Conservation (phyloP, 2,797 vertebrate genomes). For the Lates japonicus region DNA sequence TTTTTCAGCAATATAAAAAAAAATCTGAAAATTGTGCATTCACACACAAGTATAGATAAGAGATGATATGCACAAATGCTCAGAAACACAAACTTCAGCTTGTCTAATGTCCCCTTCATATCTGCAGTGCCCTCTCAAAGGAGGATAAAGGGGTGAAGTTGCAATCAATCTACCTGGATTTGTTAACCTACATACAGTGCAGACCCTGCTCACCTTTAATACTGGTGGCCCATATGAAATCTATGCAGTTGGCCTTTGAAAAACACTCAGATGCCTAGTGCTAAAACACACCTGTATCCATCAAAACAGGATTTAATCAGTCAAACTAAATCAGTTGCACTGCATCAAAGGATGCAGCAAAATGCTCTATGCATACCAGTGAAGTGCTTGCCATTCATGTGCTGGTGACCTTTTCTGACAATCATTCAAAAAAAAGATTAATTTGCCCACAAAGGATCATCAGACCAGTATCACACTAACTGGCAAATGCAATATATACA, state of each 20-base stretch:
- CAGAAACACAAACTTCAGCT: not conserved
- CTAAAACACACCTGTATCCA: constrained; percentile 10
- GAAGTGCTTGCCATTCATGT: not conserved
- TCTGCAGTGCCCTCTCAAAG: not conserved
- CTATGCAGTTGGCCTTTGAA: not conserved
- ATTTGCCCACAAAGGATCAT: constrained; percentile 3
- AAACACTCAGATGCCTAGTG: not conserved
- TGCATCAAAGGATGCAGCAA: constrained; percentile 17
- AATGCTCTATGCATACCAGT: not conserved
- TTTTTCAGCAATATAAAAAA: no score
- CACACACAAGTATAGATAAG: not conserved
- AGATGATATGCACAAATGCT: not conserved
- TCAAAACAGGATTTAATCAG: constrained; percentile 11
- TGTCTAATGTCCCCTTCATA: not conserved
- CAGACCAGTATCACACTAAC: constrained; percentile 1
- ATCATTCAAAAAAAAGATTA: not conserved
- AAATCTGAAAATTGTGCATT: no score
- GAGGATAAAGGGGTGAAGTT: not conserved
- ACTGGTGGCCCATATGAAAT: not conserved
- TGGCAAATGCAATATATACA: not conserved
- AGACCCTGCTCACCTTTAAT: constrained; percentile 8
- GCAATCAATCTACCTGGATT: not conserved
- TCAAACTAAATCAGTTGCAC: constrained; percentile 18
- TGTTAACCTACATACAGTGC: not conserved
- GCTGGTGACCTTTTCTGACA: constrained; percentile 21